Conservation (phyloP, 2,113 vertebrate genomes). For the Cebus imitator region DNA sequence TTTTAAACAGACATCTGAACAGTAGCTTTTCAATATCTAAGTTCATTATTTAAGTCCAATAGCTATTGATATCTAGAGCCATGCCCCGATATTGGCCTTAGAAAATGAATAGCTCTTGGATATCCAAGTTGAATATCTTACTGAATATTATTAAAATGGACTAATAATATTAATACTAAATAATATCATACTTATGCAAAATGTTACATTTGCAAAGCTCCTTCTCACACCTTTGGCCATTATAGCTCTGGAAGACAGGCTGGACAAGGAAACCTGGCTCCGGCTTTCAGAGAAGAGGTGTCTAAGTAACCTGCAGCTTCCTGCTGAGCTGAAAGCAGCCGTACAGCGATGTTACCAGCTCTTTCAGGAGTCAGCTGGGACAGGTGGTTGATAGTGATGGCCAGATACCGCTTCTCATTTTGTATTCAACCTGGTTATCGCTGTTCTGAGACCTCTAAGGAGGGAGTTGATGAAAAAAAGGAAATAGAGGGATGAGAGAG, state of each 20-base stretch:
- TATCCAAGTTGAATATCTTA: neutral
- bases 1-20: neutral
- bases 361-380: neutral
- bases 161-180: neutral
- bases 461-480: neutral
- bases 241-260: neutral
- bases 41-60: neutral
- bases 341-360: no score
- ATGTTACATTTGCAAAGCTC: neutral
- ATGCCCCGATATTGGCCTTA: neutral
- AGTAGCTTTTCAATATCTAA: neutral
- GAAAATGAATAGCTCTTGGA: neutral
- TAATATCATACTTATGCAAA: neutral
- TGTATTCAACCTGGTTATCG: neutral
- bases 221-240: neutral
- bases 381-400: neutral
- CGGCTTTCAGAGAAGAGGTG: neutral
- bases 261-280: neutral
- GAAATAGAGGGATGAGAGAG: neutral
- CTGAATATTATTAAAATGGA: neutral
- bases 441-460: neutral
- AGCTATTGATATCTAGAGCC: no score
- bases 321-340: neutral
- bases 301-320: neutral
- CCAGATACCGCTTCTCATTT: neutral